Percentiles rank a stretch among this genome's conserved stretches.
phyloP scores from a whole-genome alignment of 2,113 vertebrate species.

The Kryptolebias marmoratus region DNA sequence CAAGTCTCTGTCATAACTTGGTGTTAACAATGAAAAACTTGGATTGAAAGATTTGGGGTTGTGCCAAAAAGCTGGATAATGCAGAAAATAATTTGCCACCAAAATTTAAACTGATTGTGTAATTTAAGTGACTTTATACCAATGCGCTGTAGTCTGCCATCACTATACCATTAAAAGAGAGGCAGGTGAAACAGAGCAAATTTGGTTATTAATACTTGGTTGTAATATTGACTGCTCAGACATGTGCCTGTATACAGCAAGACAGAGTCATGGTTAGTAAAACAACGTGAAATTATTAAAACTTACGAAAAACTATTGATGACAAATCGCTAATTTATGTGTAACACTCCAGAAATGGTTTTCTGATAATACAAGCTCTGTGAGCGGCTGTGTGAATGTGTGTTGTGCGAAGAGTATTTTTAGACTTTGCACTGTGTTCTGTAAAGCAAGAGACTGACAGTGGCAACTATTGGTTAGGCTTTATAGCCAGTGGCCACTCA shows the following conservation, averaged over 20 bases:
- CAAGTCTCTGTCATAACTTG: not conserved
- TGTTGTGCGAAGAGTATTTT: conserved; percentile 12
- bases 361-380: not conserved
- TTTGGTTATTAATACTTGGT: not conserved
- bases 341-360: not conserved
- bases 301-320: not conserved
- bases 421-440: conserved; percentile 6
- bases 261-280: not conserved
- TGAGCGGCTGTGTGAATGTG: not conserved
- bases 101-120: not conserved
- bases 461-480: conserved; percentile 48
- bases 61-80: not conserved
- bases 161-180: not conserved
- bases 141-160: not conserved
- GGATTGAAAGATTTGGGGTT: not conserved
- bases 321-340: not conserved
- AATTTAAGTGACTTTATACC: no score
- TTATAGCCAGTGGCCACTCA: conserved; percentile 18
- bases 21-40: not conserved
- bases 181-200: not conserved
- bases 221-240: no score
- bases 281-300: not conserved
- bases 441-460: conserved; percentile 43
- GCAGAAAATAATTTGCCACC: not conserved
- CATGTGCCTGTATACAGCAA: not conserved